Percentiles rank a stretch among this genome's conserved stretches.
Conservation (phyloP, 2,888 invertebrate species). For the Caenorhabditis panamensis region DNA sequence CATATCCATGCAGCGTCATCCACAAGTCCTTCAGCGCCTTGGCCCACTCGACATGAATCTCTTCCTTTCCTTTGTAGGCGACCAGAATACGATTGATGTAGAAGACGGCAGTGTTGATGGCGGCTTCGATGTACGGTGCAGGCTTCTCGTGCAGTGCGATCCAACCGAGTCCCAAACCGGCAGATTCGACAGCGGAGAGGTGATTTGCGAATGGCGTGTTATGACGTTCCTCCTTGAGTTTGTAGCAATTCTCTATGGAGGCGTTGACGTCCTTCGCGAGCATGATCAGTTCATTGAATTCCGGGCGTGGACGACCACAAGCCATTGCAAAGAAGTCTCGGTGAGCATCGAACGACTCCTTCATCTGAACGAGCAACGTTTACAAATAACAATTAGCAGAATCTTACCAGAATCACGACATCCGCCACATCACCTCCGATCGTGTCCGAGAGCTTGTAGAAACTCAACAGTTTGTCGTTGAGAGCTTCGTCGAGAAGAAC, state of each 20-base stretch:
- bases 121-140: slow-evolving; percentile 97
- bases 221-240: slow-evolving; percentile 91
- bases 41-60: slow-evolving; percentile 94
- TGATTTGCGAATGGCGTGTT: slow-evolving; percentile 92
- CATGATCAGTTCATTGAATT: neutral
- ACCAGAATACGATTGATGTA: slow-evolving; percentile 85
- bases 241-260: slow-evolving; percentile 73
- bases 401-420: neutral
- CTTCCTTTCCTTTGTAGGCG: slow-evolving; percentile 80
- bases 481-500: neutral
- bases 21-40: slow-evolving; percentile 92
- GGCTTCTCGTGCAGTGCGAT: slow-evolving; percentile 90
- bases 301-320: slow-evolving; percentile 3
- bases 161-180: slow-evolving; percentile 90
- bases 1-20: slow-evolving; percentile 90
- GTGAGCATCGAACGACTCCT: neutral
- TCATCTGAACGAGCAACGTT: neutral
- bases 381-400: too few relatives aligned
- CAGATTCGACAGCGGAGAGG: slow-evolving; percentile 94
- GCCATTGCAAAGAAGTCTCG: slow-evolving; percentile 20
- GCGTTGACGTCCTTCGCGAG: neutral
- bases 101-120: slow-evolving; percentile 97
- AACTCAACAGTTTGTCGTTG: neutral
- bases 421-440: neutral
- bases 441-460: neutral